Evolutionary conservation across 2,797 vertebrate genomes (phyloP).

Genomic region (Bovichtus diacanthus): DNA sequence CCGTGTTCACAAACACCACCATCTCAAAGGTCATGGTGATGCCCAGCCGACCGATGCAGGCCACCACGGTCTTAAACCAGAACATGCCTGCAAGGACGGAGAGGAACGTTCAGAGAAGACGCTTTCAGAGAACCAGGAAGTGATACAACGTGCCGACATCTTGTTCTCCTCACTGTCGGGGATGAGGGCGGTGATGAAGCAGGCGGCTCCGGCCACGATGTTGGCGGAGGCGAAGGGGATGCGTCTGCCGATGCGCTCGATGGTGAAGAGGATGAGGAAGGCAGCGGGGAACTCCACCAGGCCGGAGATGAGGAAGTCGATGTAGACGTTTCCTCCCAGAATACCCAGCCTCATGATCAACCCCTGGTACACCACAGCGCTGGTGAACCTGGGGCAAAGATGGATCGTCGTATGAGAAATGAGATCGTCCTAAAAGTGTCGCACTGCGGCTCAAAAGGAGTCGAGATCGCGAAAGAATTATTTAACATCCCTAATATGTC

Average conservation of each 20-base stretch:
- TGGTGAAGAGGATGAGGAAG: constrained; percentile 92
- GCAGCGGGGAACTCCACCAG: constrained; percentile 93
- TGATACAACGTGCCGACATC: neutral
- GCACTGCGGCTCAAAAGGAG: neutral
- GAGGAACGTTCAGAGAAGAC: neutral
- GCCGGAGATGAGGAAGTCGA: constrained; percentile 93
- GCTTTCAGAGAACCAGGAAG: neutral
- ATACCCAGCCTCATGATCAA: constrained; percentile 97
- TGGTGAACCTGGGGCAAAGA: constrained; percentile 89
- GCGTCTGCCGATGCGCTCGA: constrained; percentile 93
- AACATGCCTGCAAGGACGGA: constrained; percentile 81
- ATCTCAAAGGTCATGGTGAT: constrained; percentile 97
- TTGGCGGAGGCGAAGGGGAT: constrained; percentile 92
- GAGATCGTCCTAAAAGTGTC: neutral
- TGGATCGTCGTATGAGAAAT: neutral
- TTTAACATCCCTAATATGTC: neutral
- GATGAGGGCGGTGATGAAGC: constrained; percentile 91
- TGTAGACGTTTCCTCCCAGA: constrained; percentile 91
- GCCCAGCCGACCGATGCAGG: constrained; percentile 91
- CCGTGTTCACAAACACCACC: constrained; percentile 87
- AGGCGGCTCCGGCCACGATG: constrained; percentile 87
- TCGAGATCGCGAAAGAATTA: neutral
- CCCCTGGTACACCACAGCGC: constrained; percentile 95
- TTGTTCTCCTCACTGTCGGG: constrained; percentile 86
- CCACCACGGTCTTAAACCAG: constrained; percentile 91